A percentile compares a stretch with the other conserved stretches of the same genome.
These are phyloP conservation scores for Pocillopora meandrina DNA, from an alignment of 92 coral and sea anemone genomes.

Conservation along the genomic window DNA sequence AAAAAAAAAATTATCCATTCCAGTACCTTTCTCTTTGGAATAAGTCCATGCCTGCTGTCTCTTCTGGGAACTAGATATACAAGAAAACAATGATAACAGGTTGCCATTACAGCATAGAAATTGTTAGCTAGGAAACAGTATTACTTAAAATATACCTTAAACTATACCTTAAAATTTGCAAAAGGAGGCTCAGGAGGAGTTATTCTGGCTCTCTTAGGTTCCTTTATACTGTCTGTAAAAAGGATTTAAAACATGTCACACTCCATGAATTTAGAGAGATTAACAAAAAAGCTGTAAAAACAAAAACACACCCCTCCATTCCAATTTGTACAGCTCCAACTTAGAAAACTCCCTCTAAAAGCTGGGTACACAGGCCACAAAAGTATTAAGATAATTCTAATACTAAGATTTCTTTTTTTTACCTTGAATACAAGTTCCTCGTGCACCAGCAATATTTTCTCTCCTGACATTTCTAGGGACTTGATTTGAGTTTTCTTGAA, in stretches of 20 bases:
- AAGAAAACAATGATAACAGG: background rate
- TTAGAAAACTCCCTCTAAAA: no score
- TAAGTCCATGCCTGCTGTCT: conserved; percentile 46
- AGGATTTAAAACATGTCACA: background rate
- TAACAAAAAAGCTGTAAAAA: no score
- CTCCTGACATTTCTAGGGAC: conserved; percentile 8
- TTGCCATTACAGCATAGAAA: background rate
- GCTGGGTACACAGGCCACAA: no score
- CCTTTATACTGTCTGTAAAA: conserved; percentile 41
- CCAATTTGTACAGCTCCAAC: no score
- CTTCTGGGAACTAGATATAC: conserved; percentile 38
- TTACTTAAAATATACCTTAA: background rate
- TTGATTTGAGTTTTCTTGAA: conserved; percentile 8
- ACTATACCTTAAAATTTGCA: conserved; percentile 62
- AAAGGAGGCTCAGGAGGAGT: conserved; percentile 58
- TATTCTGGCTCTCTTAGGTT: conserved; percentile 64
- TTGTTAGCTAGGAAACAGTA: background rate
- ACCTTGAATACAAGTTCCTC: conserved; percentile 18
- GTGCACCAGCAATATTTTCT: background rate
- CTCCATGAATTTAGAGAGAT: background rate
- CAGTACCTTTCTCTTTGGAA: conserved; percentile 37
- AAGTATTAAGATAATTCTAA: no score
- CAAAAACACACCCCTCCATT: no score
- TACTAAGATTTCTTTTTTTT: no score
- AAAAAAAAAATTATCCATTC: no score